A percentile compares a stretch with the other conserved stretches of the same genome.
Evolutionary conservation across 2,888 invertebrate genomes (phyloP).

Genomic region (Sesia bembeciformis): DNA sequence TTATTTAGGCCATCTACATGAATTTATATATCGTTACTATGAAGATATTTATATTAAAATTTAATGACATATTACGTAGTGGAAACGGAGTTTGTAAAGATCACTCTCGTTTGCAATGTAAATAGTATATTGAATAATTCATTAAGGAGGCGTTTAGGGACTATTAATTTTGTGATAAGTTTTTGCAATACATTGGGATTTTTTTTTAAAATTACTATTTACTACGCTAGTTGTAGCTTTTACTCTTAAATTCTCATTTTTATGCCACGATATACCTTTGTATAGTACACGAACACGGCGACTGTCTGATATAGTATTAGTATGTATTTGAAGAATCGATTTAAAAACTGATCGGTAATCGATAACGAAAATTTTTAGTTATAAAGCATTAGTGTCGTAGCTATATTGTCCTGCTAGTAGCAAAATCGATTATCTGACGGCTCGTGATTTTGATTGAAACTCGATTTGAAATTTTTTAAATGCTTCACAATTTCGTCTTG

Average conservation of each 20-base stretch:
- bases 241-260: slow-evolving; percentile 2
- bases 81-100: slow-evolving; percentile 46
- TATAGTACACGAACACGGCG: slow-evolving; percentile 30
- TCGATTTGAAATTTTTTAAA: too few species aligned
- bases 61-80: slow-evolving; percentile 68
- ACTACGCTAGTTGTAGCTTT: slow-evolving; percentile 40
- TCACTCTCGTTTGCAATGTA: slow-evolving; percentile 66
- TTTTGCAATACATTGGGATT: slow-evolving; percentile 51
- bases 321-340: background rate
- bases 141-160: slow-evolving; percentile 36
- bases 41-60: slow-evolving; percentile 53
- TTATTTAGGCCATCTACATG: slow-evolving; percentile 62
- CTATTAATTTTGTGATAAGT: slow-evolving; percentile 52
- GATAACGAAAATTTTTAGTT: background rate
- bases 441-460: too few species aligned
- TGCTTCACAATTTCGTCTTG: too few species aligned
- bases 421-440: too few species aligned
- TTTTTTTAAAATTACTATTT: slow-evolving; percentile 31
- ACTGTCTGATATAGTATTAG: slow-evolving; percentile 15
- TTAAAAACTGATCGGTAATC: slow-evolving; percentile 1
- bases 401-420: too few species aligned
- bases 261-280: slow-evolving; percentile 14
- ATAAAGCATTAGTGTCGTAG: background rate
- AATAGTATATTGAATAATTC: slow-evolving; percentile 50
- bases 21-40: slow-evolving; percentile 56